Percentiles rank a stretch among this genome's conserved stretches.
phyloP scores from a whole-genome alignment of 2,113 vertebrate genomes.

The Tragelaphus buxtoni region DNA sequence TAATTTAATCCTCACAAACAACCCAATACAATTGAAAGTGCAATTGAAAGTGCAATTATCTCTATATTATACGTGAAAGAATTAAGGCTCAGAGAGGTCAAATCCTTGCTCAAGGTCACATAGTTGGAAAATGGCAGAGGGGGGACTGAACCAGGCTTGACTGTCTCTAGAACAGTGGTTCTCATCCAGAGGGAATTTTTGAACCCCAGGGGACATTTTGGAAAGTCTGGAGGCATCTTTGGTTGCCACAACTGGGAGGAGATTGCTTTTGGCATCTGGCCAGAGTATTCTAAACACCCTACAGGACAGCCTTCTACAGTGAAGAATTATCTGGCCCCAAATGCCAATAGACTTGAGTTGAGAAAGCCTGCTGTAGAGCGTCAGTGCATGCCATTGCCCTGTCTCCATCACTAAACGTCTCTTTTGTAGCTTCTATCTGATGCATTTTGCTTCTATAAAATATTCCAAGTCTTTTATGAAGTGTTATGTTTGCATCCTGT shows the following conservation, averaged over 20 bases:
- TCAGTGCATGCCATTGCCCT: neutral
- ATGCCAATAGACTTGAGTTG: neutral
- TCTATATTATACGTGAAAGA: neutral
- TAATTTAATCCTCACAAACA: conserved; percentile 12
- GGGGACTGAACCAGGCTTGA: neutral
- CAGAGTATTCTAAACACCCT: neutral
- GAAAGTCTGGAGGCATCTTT: neutral
- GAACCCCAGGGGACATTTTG: neutral
- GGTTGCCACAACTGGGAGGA: neutral
- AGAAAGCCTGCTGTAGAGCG: neutral
- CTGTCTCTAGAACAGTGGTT: neutral
- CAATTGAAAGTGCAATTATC: neutral
- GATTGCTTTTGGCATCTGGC: neutral
- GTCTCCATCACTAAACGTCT: neutral
- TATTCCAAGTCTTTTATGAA: neutral
- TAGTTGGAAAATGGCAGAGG: neutral
- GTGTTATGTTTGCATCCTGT: neutral
- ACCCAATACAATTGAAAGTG: neutral
- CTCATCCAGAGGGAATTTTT: neutral
- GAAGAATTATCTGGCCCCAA: neutral
- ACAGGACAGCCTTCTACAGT: neutral
- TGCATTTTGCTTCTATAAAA: neutral
- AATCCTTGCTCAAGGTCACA: neutral
- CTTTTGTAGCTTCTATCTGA: neutral
- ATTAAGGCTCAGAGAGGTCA: neutral